Conservation (phyloP, 2,888 invertebrate genomes). For the Drosophila quinaria region DNA sequence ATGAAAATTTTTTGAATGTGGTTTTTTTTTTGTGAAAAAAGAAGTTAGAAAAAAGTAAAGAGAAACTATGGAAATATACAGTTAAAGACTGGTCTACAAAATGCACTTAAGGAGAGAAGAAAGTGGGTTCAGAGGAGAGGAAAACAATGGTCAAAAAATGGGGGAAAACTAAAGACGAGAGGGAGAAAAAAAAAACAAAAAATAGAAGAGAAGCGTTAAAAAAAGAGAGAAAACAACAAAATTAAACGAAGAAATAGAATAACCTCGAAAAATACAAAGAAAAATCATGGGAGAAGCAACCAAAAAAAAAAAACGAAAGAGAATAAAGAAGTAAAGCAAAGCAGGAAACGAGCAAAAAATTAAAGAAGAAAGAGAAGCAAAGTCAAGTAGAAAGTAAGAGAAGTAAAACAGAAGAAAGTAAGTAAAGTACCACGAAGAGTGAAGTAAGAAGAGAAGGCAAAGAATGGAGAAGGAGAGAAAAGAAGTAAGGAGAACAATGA, state of each 20-base stretch:
- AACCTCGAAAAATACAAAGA: too few relatives aligned
- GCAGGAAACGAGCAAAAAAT: too few relatives aligned
- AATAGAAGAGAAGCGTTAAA: too few relatives aligned
- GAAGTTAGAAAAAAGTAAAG: not conserved
- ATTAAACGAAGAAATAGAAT: too few relatives aligned
- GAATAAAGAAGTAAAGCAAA: too few relatives aligned
- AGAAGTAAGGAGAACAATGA: not conserved
- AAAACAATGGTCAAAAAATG: not conserved
- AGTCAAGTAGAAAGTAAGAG: not conserved
- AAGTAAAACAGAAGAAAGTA: too few relatives aligned
- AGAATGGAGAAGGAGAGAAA: not conserved
- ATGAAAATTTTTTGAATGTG: conserved; percentile 48
- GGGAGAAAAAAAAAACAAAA: too few relatives aligned
- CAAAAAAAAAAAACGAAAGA: too few relatives aligned
- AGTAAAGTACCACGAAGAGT: not conserved
- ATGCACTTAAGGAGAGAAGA: not conserved
- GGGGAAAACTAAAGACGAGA: conserved; percentile 1
- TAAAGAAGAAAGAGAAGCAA: too few relatives aligned
- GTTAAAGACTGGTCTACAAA: conserved; percentile 27
- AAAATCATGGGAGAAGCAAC: too few relatives aligned
- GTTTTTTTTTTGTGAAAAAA: conserved; percentile 5
- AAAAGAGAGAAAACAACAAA: too few relatives aligned
- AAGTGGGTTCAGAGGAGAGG: not conserved
- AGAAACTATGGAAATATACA: conserved; percentile 2
- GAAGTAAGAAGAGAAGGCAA: not conserved